A percentile compares a stretch with the other conserved stretches of the same genome.
These are phyloP conservation scores for Centropyge bicolor DNA, from an alignment of 2,797 vertebrate species.

Conservation along the genomic window DNA sequence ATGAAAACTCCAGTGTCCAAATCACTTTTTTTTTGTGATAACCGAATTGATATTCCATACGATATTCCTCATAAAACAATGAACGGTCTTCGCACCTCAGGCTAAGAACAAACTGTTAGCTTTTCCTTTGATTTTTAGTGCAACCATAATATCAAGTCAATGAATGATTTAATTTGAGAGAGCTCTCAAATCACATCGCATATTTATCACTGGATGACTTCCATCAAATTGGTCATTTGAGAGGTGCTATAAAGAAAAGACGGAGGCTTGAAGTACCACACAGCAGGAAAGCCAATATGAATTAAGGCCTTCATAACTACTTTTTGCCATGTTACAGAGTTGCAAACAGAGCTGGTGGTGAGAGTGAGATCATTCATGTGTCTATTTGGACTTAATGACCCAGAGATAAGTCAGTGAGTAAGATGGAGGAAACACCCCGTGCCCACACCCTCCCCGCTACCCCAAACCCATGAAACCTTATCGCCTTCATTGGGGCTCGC, in stretches of 20 bases:
- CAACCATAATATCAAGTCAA: slow-evolving; percentile 42
- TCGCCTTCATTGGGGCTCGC: slow-evolving; percentile 74
- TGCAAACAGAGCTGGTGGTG: slow-evolving; percentile 40
- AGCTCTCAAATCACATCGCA: slow-evolving; percentile 22
- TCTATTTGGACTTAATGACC: slow-evolving; percentile 76
- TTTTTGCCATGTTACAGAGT: slow-evolving; percentile 40
- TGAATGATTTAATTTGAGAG: slow-evolving; percentile 50
- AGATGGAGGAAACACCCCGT: slow-evolving; percentile 72
- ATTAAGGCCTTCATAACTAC: slow-evolving; percentile 20
- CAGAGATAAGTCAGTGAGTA: slow-evolving; percentile 61
- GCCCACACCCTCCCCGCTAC: slow-evolving; percentile 39
- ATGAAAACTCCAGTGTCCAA: not conserved
- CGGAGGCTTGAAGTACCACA: not conserved
- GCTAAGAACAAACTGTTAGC: slow-evolving; percentile 51
- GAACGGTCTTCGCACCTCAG: slow-evolving; percentile 14
- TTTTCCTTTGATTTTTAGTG: slow-evolving; percentile 41
- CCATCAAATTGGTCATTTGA: slow-evolving; percentile 45
- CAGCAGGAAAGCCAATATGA: slow-evolving; percentile 5
- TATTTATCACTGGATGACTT: slow-evolving; percentile 37
- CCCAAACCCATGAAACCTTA: slow-evolving; percentile 83
- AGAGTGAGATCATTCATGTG: slow-evolving; percentile 61
- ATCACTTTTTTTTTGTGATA: not conserved
- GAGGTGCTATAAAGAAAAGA: slow-evolving; percentile 43
- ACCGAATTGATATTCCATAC: slow-evolving; percentile 24
- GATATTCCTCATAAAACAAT: slow-evolving; percentile 28